Evolutionary conservation across 1,140 invertebrate species (phyloP).

Genomic region (Fopius arisanus): DNA sequence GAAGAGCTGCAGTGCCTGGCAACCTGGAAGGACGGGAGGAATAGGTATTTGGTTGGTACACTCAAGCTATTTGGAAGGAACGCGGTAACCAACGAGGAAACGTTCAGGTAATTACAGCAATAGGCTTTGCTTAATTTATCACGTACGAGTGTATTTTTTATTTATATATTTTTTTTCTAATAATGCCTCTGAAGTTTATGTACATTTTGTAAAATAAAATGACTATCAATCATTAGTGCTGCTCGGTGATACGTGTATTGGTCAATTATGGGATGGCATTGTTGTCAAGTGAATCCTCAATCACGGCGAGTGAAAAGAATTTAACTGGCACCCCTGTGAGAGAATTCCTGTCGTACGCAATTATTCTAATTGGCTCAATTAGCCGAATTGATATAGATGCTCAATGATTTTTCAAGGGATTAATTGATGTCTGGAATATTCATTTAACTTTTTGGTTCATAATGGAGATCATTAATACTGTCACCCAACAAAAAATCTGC

Average conservation of each 20-base stretch:
- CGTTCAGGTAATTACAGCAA: constrained; percentile 64
- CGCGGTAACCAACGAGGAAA: constrained; percentile 64
- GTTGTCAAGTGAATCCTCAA: constrained; percentile 13
- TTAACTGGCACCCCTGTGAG: constrained; percentile 31
- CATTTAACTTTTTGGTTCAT: background rate
- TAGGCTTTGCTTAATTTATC: background rate
- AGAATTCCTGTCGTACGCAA: constrained; percentile 33
- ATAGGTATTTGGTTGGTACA: constrained; percentile 69
- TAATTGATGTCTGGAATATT: constrained; percentile 41
- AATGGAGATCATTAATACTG: too few relatives aligned
- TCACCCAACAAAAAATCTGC: too few relatives aligned
- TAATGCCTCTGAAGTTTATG: background rate
- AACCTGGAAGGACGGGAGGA: constrained; percentile 73
- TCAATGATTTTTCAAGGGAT: constrained; percentile 47
- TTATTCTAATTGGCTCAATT: constrained; percentile 43
- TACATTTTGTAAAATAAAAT: background rate
- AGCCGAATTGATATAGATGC: background rate
- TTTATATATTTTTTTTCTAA: too few relatives aligned
- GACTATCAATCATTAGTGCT: background rate
- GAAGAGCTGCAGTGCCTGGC: constrained; percentile 74
- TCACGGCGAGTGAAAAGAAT: constrained; percentile 20
- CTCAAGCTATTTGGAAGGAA: constrained; percentile 63
- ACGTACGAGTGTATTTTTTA: too few relatives aligned
- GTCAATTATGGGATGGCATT: constrained; percentile 2
- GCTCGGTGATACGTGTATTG: background rate